Evolutionary conservation across 37 sponge, comb jelly and placozoan species (phyloP).

Genomic region (Crambe crambe): DNA sequence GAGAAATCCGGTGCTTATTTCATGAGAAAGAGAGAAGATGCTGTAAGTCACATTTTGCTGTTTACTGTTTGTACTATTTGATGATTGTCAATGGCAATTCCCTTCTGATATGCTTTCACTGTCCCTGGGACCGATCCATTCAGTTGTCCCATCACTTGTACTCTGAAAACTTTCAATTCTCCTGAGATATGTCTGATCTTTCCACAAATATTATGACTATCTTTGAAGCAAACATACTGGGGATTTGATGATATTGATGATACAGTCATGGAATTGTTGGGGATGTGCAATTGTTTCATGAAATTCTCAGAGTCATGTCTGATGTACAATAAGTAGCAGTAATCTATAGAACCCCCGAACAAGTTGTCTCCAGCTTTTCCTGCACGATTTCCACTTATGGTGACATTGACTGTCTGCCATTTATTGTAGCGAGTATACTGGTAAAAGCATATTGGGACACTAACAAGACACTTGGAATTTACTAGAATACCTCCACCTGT

Average conservation of each 20-base stretch:
- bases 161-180: neutral
- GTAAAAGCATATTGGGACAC: constrained; percentile 30
- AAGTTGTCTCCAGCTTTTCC: neutral
- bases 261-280: neutral
- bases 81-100: neutral
- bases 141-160: constrained; percentile 10
- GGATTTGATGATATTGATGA: constrained; percentile 16
- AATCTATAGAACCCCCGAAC: constrained; percentile 14
- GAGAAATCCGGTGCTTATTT: too few species aligned
- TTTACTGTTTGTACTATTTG: neutral
- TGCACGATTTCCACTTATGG: neutral
- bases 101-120: too few species aligned
- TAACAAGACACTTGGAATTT: constrained; percentile 2
- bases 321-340: neutral
- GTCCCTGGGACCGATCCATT: constrained; percentile 19
- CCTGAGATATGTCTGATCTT: neutral
- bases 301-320: neutral
- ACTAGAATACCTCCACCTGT: constrained; percentile 40
- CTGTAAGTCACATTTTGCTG: too few species aligned
- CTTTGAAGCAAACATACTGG: constrained; percentile 5
- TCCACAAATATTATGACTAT: neutral
- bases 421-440: constrained; percentile 1
- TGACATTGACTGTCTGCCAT: neutral
- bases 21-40: too few species aligned
- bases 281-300: neutral